These are phyloP conservation scores for Odontesthes bonariensis DNA, from an alignment of 2,113 vertebrate species.

Conservation along the genomic window DNA sequence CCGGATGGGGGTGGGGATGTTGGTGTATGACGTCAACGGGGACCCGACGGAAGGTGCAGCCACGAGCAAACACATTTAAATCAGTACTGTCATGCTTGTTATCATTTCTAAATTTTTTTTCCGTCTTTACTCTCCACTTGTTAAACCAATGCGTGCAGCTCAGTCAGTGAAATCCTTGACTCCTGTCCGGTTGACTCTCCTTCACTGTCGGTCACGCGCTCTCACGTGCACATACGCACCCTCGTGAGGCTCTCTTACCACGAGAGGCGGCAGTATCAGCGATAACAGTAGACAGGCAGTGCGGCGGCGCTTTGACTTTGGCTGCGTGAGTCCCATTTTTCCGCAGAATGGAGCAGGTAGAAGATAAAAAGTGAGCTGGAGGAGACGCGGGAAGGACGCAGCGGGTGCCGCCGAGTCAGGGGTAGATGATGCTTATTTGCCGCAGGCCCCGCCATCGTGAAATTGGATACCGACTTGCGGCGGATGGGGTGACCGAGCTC, in stretches of 20 bases:
- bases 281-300: background rate
- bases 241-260: slow-evolving; percentile 10
- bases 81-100: background rate
- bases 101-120: background rate
- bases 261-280: slow-evolving; percentile 19
- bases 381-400: slow-evolving; percentile 10
- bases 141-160: background rate
- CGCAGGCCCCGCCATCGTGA: slow-evolving; percentile 77
- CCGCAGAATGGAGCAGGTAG: slow-evolving; percentile 47
- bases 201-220: slow-evolving; percentile 52
- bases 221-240: slow-evolving; percentile 46
- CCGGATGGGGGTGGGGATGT: slow-evolving; percentile 47
- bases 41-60: slow-evolving; percentile 40
- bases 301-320: slow-evolving; percentile 40
- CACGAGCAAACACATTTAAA: slow-evolving; percentile 8
- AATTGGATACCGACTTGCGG: slow-evolving; percentile 73
- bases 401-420: slow-evolving; percentile 20
- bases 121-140: background rate
- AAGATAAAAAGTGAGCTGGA: slow-evolving; percentile 26
- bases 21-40: slow-evolving; percentile 67
- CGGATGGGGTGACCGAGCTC: slow-evolving; percentile 80
- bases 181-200: slow-evolving; percentile 23
- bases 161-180: background rate
- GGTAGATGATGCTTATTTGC: slow-evolving; percentile 72
- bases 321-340: slow-evolving; percentile 24